These are phyloP conservation scores for Moxostoma hubbsi DNA, from an alignment of 2,797 vertebrate genomes.

Conservation along the genomic window DNA sequence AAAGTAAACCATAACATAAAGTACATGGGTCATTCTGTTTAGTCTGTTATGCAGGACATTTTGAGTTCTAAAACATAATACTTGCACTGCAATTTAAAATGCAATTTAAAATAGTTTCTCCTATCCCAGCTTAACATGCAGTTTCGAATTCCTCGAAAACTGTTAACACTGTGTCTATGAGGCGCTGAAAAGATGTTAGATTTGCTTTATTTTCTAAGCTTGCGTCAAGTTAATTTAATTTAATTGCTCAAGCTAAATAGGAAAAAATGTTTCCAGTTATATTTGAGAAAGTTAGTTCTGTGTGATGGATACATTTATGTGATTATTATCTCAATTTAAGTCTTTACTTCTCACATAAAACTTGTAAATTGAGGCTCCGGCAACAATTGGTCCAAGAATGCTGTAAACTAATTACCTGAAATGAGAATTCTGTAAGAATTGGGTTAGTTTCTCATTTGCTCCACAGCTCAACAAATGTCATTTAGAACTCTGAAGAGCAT, in stretches of 20 bases:
- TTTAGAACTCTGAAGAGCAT: no score
- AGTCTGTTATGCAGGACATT: no score
- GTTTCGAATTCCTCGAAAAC: no score
- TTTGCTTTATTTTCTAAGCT: constrained; percentile 27
- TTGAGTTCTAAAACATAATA: no score
- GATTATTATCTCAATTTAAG: constrained; percentile 36
- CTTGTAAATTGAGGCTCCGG: constrained; percentile 26
- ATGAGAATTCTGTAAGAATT: constrained; percentile 27
- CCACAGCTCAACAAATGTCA: no score
- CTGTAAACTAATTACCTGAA: constrained; percentile 36
- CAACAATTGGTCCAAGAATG: constrained; percentile 23
- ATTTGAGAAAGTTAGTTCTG: constrained; percentile 29
- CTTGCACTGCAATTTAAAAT: no score
- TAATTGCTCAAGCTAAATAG: neutral
- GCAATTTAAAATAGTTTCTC: no score
- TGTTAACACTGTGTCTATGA: no score
- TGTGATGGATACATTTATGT: constrained; percentile 32
- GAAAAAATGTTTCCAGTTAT: constrained; percentile 9
- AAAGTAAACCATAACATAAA: neutral
- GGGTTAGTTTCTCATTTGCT: neutral
- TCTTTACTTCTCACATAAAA: constrained; percentile 29
- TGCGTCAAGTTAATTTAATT: neutral
- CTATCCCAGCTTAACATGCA: no score
- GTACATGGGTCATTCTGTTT: neutral
- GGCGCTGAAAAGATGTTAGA: neutral